Percentiles rank a stretch among this genome's conserved stretches.
These are phyloP conservation scores for Cathartes aura DNA, from an alignment of 2,113 vertebrate species.

Conservation along the genomic window DNA sequence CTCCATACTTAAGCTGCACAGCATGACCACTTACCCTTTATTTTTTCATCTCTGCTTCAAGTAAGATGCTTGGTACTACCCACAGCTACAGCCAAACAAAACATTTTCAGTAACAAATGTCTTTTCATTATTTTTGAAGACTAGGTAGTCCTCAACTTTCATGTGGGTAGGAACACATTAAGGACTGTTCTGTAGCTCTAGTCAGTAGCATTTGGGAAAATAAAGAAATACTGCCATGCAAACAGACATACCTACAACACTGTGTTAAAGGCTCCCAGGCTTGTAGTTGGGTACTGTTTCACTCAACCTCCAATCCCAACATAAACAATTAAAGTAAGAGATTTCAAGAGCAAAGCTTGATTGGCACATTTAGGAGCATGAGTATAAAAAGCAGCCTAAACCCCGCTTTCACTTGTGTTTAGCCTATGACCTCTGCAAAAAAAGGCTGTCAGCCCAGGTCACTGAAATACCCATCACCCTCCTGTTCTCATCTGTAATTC, in stretches of 20 bases:
- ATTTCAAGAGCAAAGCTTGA: not conserved
- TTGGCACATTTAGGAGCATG: not conserved
- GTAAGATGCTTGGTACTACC: not conserved
- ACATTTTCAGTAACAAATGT: not conserved
- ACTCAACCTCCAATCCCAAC: not conserved
- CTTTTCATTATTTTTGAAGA: not conserved
- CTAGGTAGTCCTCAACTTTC: not conserved
- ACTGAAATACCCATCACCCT: not conserved
- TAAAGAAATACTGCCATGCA: not conserved
- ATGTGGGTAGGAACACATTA: not conserved
- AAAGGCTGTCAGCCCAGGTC: not conserved
- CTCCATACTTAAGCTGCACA: not conserved
- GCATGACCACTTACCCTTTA: not conserved
- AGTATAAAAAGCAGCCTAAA: not conserved
- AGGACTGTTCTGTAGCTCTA: not conserved
- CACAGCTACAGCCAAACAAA: not conserved
- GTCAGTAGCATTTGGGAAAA: not conserved
- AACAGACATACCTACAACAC: not conserved
- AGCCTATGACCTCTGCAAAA: not conserved
- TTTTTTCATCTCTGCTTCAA: not conserved
- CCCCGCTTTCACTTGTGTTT: not conserved
- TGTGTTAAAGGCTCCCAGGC: not conserved
- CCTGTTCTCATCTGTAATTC: not conserved
- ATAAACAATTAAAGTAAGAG: not conserved
- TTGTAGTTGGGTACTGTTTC: not conserved